Evolutionary conservation across 2,888 invertebrate species (phyloP).

Genomic region (Carabus problematicus): DNA sequence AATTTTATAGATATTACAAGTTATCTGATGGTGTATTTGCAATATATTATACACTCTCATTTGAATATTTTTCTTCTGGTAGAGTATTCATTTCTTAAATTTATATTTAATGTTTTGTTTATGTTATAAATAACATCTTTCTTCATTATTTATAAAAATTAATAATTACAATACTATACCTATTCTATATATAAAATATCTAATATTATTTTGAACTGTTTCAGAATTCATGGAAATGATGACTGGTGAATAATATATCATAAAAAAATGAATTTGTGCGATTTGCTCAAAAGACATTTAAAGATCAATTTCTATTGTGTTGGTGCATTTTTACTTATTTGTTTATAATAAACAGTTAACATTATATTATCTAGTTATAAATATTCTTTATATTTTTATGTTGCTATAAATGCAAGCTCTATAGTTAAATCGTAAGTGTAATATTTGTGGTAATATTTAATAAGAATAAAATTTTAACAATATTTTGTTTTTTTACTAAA

Average conservation of each 20-base stretch:
- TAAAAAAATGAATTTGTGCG: constrained; percentile 29
- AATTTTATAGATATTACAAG: too few species aligned
- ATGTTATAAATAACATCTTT: too few species aligned
- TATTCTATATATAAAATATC: too few species aligned
- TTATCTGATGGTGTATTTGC: too few species aligned
- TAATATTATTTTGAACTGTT: constrained; percentile 58
- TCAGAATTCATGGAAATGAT: constrained; percentile 96
- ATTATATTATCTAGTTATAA: constrained; percentile 24
- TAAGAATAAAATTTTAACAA: constrained; percentile 17
- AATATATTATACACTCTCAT: too few species aligned
- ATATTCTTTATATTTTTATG: constrained; percentile 13
- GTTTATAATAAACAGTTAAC: constrained; percentile 33
- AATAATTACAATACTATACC: too few species aligned
- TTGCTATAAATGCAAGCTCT: constrained; percentile 8
- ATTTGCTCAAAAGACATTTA: constrained; percentile 33
- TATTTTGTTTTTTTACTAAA: neutral
- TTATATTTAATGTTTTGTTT: neutral
- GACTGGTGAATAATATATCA: constrained; percentile 81
- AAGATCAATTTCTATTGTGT: constrained; percentile 15
- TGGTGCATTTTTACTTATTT: constrained; percentile 32
- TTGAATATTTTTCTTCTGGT: neutral
- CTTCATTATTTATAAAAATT: too few species aligned
- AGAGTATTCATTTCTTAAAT: neutral
- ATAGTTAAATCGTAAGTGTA: neutral
- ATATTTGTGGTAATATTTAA: constrained; percentile 20